phyloP scores from a whole-genome alignment of 2,113 vertebrate genomes.

The Elephantulus edwardii region DNA sequence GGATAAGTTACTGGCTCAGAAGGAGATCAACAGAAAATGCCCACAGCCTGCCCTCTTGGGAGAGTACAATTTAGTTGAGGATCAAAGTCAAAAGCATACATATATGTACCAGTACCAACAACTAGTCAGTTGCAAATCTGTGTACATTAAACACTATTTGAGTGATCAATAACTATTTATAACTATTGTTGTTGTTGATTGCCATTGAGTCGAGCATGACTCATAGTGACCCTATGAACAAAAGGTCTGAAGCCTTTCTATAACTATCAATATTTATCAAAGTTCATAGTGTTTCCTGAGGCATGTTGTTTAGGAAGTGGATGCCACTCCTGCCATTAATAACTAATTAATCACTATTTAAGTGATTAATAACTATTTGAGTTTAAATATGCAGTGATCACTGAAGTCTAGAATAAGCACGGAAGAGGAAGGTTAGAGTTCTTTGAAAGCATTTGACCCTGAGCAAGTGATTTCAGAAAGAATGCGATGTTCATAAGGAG shows the following conservation, averaged over 20 bases:
- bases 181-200: too few species aligned
- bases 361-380: too few species aligned
- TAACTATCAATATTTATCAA: too few species aligned
- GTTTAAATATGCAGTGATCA: not conserved
- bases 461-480: not conserved
- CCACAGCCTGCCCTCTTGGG: not conserved
- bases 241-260: too few species aligned
- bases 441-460: not conserved
- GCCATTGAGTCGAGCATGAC: too few species aligned
- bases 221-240: too few species aligned
- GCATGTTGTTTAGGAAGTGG: too few species aligned
- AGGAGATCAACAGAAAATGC: not conserved
- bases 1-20: not conserved
- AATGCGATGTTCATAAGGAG: not conserved
- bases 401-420: not conserved
- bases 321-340: too few species aligned
- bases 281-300: too few species aligned
- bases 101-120: not conserved
- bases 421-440: not conserved
- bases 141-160: too few species aligned
- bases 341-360: too few species aligned
- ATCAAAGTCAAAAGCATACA: not conserved
- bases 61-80: not conserved
- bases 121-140: not conserved
- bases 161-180: too few species aligned